Conservation (phyloP, 2,113 vertebrate genomes). For the Crocuta crocuta region DNA sequence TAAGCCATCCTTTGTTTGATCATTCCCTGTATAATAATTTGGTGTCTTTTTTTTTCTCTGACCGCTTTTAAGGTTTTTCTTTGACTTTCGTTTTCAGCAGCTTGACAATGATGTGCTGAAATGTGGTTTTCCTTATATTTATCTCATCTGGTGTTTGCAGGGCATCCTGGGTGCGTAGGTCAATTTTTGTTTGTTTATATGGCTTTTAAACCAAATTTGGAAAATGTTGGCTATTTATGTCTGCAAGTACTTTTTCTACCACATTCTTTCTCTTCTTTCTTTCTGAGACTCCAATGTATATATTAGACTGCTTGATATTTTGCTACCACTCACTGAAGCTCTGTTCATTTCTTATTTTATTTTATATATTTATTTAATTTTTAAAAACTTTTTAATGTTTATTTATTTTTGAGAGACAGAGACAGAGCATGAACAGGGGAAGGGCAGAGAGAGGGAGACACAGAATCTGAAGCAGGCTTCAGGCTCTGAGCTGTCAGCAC, state of each 20-base stretch:
- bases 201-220: constrained; percentile 21
- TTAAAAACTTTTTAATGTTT: too few species aligned
- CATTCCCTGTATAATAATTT: not conserved
- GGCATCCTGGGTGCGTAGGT: not conserved
- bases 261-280: constrained; percentile 4
- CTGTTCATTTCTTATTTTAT: not conserved
- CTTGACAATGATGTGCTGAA: not conserved
- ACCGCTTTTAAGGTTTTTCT: not conserved
- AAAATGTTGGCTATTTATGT: not conserved
- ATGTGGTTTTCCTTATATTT: constrained; percentile 43
- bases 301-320: not conserved
- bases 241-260: not conserved
- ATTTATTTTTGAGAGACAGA: too few species aligned
- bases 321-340: not conserved
- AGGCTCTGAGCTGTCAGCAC: too few species aligned
- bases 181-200: constrained; percentile 6
- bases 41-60: not conserved
- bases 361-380: too few species aligned
- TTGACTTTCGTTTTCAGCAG: constrained; percentile 11
- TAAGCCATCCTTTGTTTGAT: not conserved
- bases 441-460: too few species aligned
- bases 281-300: not conserved
- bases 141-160: not conserved
- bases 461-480: too few species aligned
- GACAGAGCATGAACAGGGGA: too few species aligned